These are phyloP conservation scores for Clistopyga incitator DNA, from an alignment of 2,888 invertebrate genomes.

Conservation along the genomic window DNA sequence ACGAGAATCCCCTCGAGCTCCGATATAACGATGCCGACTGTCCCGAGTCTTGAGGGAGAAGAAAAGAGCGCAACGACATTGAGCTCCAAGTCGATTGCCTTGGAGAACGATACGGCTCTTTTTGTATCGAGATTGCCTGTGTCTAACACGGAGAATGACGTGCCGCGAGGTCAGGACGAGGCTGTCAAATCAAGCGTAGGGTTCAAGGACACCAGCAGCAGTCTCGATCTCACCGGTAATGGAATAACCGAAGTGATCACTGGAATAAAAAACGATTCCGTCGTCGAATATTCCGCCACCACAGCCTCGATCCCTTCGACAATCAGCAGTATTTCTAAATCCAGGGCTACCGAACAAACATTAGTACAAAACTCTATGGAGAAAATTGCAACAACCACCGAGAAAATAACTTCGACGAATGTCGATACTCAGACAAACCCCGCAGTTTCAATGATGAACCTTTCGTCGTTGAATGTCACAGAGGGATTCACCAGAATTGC, in stretches of 20 bases:
- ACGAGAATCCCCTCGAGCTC: slow-evolving; percentile 51
- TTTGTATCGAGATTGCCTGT: slow-evolving; percentile 4
- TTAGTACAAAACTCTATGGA: slow-evolving; percentile 52
- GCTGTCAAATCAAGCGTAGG: slow-evolving; percentile 53
- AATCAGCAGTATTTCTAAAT: not conserved
- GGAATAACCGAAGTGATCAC: slow-evolving; percentile 72
- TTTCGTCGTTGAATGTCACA: slow-evolving; percentile 70
- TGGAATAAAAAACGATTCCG: slow-evolving; percentile 38
- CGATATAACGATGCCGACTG: not conserved
- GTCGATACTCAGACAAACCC: slow-evolving; percentile 68
- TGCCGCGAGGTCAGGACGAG: slow-evolving; percentile 57
- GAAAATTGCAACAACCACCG: slow-evolving; percentile 30
- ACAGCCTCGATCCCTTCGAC: not conserved
- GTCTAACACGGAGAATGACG: slow-evolving; percentile 62
- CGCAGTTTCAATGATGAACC: slow-evolving; percentile 67
- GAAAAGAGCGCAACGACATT: slow-evolving; percentile 23
- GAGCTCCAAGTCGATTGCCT: slow-evolving; percentile 27
- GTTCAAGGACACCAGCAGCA: slow-evolving; percentile 52
- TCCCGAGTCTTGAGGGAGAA: slow-evolving; percentile 7
- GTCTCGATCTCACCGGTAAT: slow-evolving; percentile 73
- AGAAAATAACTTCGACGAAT: slow-evolving; percentile 29
- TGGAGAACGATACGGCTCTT: slow-evolving; percentile 23
- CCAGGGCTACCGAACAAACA: slow-evolving; percentile 45
- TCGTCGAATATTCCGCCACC: slow-evolving; percentile 3
- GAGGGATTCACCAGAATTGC: slow-evolving; percentile 67